Conservation (phyloP, 2,113 vertebrate species). For the Ciconia stormi region DNA sequence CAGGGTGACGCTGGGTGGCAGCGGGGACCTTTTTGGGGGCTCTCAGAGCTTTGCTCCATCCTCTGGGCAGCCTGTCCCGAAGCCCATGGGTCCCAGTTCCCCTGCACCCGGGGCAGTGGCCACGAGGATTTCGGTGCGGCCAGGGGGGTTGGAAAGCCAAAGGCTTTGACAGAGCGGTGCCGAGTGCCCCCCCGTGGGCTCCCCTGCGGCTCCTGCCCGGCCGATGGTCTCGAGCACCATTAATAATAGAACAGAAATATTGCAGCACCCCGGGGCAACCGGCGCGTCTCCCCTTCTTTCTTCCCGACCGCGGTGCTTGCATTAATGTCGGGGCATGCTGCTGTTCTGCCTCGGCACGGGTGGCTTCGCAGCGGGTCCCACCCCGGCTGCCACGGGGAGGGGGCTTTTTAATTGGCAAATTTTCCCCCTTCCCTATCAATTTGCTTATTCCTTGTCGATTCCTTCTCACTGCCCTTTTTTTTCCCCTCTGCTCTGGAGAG, state of each 20-base stretch:
- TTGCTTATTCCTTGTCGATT: background rate
- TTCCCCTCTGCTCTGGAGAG: background rate
- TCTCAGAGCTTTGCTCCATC: background rate
- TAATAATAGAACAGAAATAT: slow-evolving; percentile 8
- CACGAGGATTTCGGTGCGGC: rapidly evolving
- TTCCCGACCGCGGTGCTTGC: rapidly evolving
- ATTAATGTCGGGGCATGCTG: background rate
- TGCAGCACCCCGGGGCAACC: background rate
- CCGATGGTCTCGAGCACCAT: background rate
- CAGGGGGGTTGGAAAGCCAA: background rate
- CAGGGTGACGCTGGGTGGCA: background rate
- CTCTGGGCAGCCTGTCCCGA: background rate
- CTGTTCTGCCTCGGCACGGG: background rate
- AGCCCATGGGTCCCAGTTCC: background rate
- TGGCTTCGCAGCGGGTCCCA: rapidly evolving
- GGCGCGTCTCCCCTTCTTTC: background rate
- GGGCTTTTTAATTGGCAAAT: background rate
- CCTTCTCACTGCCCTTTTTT: background rate
- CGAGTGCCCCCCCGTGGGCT: rapidly evolving
- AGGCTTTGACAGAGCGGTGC: background rate
- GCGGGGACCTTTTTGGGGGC: background rate
- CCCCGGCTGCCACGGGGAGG: rapidly evolving
- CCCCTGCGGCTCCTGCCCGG: background rate
- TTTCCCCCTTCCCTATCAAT: background rate
- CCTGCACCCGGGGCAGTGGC: background rate